Conservation (phyloP, 2,888 invertebrate genomes). For the Seira sanloemensis region DNA sequence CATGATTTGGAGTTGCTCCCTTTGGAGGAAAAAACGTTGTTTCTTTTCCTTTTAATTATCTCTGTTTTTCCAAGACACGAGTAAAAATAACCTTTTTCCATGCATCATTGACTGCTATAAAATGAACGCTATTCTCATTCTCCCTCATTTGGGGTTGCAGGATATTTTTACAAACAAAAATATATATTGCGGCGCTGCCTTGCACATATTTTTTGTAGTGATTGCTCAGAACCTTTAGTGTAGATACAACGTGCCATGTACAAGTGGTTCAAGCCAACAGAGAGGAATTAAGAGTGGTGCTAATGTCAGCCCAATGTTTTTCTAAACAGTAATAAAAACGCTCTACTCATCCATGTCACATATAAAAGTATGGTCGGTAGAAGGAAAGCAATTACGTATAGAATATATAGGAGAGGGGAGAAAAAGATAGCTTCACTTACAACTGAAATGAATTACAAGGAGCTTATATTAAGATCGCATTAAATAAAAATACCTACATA, state of each 20-base stretch:
- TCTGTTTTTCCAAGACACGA: conserved; percentile 22
- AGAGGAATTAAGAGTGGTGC: conserved; percentile 55
- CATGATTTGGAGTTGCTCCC: too few relatives aligned
- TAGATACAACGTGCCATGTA: neutral
- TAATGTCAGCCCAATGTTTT: conserved; percentile 58
- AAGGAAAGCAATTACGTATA: conserved; percentile 22
- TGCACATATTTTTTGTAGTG: too few relatives aligned
- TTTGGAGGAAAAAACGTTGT: neutral
- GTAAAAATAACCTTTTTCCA: conserved; percentile 41
- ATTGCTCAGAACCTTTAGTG: too few relatives aligned
- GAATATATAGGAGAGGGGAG: neutral
- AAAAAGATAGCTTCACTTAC: conserved; percentile 19
- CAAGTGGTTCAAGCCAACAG: conserved; percentile 7
- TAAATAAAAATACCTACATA: conserved; percentile 10
- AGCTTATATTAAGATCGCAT: conserved; percentile 1
- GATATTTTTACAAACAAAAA: too few relatives aligned
- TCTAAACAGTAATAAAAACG: conserved; percentile 62
- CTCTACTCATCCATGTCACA: conserved; percentile 60
- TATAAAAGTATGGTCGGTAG: conserved; percentile 5
- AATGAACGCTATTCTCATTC: conserved; percentile 32
- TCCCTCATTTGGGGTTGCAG: too few relatives aligned
- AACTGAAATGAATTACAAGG: conserved; percentile 2
- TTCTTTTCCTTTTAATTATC: conserved; percentile 48
- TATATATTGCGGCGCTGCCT: too few relatives aligned
- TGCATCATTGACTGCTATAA: conserved; percentile 53